Conservation (phyloP, 2,113 vertebrate species). For the Planiliza haematocheilus region DNA sequence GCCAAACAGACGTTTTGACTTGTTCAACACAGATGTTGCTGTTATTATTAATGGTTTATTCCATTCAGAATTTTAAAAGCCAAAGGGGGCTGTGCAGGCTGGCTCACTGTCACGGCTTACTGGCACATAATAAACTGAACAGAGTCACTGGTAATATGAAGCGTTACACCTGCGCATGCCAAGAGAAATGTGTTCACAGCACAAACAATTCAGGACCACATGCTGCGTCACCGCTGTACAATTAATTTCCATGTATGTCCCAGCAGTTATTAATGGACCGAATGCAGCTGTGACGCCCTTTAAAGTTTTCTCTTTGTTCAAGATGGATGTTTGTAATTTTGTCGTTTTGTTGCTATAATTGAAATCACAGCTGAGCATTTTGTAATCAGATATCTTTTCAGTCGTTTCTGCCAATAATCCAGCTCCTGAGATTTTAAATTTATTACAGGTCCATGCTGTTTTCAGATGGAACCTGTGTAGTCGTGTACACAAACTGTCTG, state of each 20-base stretch:
- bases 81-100: neutral
- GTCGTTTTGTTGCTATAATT: constrained; percentile 1
- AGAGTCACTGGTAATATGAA: constrained; percentile 5
- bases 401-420: too few species aligned
- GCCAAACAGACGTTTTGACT: constrained; percentile 1
- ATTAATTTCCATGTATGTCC: constrained; percentile 5
- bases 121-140: constrained; percentile 32
- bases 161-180: constrained; percentile 54
- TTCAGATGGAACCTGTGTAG: too few species aligned
- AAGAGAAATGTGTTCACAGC: constrained; percentile 25
- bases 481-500: too few species aligned
- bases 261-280: neutral
- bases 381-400: too few species aligned
- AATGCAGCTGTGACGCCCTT: neutral
- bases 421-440: too few species aligned
- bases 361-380: too few species aligned
- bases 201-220: neutral
- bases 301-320: too few species aligned
- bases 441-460: too few species aligned
- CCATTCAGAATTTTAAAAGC: neutral
- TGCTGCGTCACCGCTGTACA: neutral
- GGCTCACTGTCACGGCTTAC: neutral
- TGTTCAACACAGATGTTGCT: constrained; percentile 7
- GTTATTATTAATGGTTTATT: constrained; percentile 11
- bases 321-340: constrained; percentile 7